Conservation (phyloP, 2,113 vertebrate genomes). For the Protobothrops mucrosquamatus region DNA sequence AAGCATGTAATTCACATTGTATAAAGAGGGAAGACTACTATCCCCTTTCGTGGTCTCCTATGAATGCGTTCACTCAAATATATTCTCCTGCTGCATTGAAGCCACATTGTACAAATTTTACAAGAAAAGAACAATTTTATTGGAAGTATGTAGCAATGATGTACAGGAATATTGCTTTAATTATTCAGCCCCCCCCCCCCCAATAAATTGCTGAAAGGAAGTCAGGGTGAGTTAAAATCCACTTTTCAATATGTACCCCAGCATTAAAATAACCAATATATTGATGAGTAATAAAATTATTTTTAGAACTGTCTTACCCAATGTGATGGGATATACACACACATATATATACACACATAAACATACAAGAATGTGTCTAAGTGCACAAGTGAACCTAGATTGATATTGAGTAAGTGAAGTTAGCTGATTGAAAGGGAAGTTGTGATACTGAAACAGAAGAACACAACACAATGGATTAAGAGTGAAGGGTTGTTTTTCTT, state of each 20-base stretch:
- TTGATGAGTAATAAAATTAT: slow-evolving; percentile 63
- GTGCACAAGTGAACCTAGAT: slow-evolving; percentile 60
- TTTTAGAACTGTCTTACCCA: slow-evolving; percentile 58
- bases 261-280: slow-evolving; percentile 59
- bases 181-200: slow-evolving; percentile 55
- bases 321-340: slow-evolving; percentile 26
- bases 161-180: slow-evolving; percentile 58
- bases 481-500: neutral
- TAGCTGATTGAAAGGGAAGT: neutral
- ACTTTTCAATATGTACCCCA: slow-evolving; percentile 65
- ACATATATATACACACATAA: slow-evolving; percentile 53
- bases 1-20: neutral
- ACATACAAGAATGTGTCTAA: slow-evolving; percentile 58
- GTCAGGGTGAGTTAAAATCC: slow-evolving; percentile 52
- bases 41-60: neutral
- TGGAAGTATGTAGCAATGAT: slow-evolving; percentile 61
- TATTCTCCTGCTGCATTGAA: neutral
- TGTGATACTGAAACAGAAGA: slow-evolving; percentile 14
- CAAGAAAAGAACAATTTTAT: slow-evolving; percentile 46
- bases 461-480: neutral
- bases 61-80: neutral
- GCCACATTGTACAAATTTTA: neutral
- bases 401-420: slow-evolving; percentile 13
- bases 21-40: neutral
- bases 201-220: slow-evolving; percentile 44